Percentiles rank a stretch among this genome's conserved stretches.
Evolutionary conservation across 2,797 vertebrate species (phyloP).

Genomic region (Momotus momota): DNA sequence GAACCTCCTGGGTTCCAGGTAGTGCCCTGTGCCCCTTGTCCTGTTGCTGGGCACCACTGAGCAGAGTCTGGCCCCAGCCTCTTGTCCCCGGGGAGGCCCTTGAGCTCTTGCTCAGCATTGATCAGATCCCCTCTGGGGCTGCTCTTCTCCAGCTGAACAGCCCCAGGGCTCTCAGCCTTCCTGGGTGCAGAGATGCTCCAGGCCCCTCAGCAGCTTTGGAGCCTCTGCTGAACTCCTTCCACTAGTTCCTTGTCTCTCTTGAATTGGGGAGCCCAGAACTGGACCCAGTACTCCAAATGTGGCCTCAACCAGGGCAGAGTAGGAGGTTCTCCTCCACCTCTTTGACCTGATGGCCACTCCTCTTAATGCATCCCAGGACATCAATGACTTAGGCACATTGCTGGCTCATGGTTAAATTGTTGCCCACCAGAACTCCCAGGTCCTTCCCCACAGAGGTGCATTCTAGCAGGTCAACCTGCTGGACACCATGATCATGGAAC

Average conservation of each 20-base stretch:
- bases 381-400: neutral
- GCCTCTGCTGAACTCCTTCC: neutral
- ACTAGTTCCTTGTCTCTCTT: neutral
- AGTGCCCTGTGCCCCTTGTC: neutral
- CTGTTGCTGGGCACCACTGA: neutral
- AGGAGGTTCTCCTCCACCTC: too few species aligned
- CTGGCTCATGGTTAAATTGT: neutral
- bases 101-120: neutral
- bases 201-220: neutral
- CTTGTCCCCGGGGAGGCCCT: too few species aligned
- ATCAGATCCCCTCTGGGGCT: neutral
- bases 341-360: neutral
- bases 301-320: neutral
- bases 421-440: neutral
- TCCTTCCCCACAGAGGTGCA: neutral
- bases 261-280: neutral
- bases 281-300: neutral
- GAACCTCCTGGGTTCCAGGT: neutral
- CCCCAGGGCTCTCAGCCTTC: neutral
- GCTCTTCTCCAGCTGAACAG: neutral
- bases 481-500: neutral
- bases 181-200: neutral
- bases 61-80: neutral
- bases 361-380: neutral
- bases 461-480: neutral